A percentile compares a stretch with the other conserved stretches of the same genome.
phyloP scores from a whole-genome alignment of 2,797 vertebrate genomes.

The Hyperoplus immaculatus region DNA sequence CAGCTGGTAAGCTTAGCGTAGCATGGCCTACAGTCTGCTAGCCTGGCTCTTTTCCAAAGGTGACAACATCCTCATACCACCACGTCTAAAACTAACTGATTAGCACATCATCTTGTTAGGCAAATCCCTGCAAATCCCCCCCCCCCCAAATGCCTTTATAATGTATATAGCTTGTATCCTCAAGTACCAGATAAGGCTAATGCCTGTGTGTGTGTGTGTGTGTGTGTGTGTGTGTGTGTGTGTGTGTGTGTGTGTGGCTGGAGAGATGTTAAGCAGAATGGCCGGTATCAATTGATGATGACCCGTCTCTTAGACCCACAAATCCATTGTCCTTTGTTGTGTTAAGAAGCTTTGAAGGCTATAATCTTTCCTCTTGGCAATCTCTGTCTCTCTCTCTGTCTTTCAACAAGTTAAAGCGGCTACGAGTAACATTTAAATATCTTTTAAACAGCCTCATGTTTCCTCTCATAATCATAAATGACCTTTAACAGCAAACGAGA shows the following conservation, averaged over 20 bases:
- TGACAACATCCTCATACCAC: neutral
- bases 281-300: conserved; percentile 56
- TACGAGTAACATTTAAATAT: no score
- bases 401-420: conserved; percentile 24
- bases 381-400: conserved; percentile 15
- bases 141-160: neutral
- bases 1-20: neutral
- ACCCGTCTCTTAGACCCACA: conserved; percentile 28
- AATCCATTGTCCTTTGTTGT: conserved; percentile 63
- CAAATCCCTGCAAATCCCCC: neutral
- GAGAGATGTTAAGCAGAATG: conserved; percentile 28
- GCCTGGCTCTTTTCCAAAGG: no score
- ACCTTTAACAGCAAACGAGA: no score
- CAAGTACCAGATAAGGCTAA: neutral
- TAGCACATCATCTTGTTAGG: neutral
- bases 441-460: no score
- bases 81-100: neutral
- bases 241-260: neutral
- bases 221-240: neutral
- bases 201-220: neutral
- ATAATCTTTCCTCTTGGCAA: conserved; percentile 32
- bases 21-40: no score
- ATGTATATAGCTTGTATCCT: neutral
- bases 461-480: no score
- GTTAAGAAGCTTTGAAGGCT: conserved; percentile 65